Base-by-base conservation (phyloP, 2,113 vertebrate genomes). In the Pardalotus punctatus region DNA sequence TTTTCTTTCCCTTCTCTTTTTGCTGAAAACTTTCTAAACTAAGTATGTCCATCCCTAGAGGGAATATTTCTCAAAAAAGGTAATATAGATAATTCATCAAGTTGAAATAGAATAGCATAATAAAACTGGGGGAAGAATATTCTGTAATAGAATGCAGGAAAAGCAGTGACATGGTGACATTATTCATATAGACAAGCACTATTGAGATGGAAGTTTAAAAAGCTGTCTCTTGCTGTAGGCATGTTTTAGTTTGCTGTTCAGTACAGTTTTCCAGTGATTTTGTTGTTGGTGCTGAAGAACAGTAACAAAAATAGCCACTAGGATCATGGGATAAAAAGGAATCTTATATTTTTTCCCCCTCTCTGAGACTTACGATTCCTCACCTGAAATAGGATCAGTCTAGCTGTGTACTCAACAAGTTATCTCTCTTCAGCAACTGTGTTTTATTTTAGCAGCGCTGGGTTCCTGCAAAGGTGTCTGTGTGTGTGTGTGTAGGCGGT, bases 1-100 rank as follows among this genome's bases (percentile, higher is more conserved):
- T 85, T 86, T 78, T 90, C 35, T 86, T 93, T 12, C 21, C 19
- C 20, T 67, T 89, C 74, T 70, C 38, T 50, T 93, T 69, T n/a
- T 79, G 21, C 23, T 77, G 58, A 50, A 91, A 95, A 95, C 56
- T 80, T 95, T 85, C 58, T 67, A 81, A 93, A 91, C 48, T 56
- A 86, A 91, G 57, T 74, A 47, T 87, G 57, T 48, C 72, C 56
- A 31, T 81, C 60, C 62, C 94, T 92, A 70, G 87, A 72, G 91
- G 83, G 48, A 90, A 85, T 43, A 38, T 90, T 94, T 94, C 78
- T 93, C 76, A 82, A 94, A 93, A 94, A 96, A 90, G 28, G 27
- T 62, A 86, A 81, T 94, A 87, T n/a, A 84, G 73, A 93, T 90
- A 94, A 96, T 95, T 97, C 83, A 97, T 97, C 92, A 94, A 81